phyloP scores from a whole-genome alignment of 35 echinoderm and acorn worm genomes.

The Lytechinus pictus region DNA sequence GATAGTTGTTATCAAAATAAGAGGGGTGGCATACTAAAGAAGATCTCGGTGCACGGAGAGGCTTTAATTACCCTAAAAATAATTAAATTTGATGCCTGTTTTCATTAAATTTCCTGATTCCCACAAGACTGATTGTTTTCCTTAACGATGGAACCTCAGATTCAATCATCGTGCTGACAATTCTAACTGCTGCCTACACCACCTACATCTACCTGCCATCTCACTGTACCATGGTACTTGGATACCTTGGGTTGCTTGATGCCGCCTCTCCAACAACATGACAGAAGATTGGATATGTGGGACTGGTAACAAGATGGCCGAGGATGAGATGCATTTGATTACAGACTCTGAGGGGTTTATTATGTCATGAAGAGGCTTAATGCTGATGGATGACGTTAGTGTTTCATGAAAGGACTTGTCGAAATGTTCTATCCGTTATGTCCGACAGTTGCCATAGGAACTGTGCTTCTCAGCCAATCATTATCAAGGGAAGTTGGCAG shows the following conservation, averaged over 20 bases:
- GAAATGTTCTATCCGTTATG: no score
- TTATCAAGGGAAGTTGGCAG: no score
- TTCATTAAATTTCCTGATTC: no score
- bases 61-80: no score
- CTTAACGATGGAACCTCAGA: conserved; percentile 47
- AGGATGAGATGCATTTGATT: background rate
- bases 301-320: background rate
- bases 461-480: no score
- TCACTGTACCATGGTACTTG: conserved; percentile 52
- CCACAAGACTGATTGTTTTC: background rate
- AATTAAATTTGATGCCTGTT: no score
- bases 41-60: no score
- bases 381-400: no score
- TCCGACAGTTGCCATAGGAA: no score
- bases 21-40: no score
- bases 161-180: conserved; percentile 29
- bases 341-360: background rate
- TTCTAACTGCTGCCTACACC: conserved; percentile 46
- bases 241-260: conserved; percentile 34
- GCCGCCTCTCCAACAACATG: background rate
- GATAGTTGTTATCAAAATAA: no score
- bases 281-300: background rate
- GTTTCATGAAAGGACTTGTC: no score
- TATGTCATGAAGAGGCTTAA: background rate
- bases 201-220: conserved; percentile 61